These are phyloP conservation scores for Thunnus albacares DNA, from an alignment of 2,797 vertebrate species.

Conservation along the genomic window DNA sequence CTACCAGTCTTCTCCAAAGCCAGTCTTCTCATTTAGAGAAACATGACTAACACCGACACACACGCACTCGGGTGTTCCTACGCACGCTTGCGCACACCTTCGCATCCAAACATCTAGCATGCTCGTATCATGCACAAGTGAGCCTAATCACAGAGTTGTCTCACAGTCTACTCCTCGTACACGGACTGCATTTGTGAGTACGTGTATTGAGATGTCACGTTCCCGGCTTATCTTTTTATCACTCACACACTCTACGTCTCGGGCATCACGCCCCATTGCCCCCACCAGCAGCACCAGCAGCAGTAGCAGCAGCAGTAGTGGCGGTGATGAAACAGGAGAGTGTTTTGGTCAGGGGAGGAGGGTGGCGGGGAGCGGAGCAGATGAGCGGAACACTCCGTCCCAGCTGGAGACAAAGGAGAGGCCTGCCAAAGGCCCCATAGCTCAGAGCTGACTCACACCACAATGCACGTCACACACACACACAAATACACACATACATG, in stretches of 20 bases:
- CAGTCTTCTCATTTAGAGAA: conserved; percentile 23
- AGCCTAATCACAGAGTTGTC: background rate
- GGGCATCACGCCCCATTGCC: conserved; percentile 15
- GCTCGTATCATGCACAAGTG: conserved; percentile 8
- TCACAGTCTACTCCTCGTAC: conserved; percentile 12
- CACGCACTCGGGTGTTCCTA: conserved; percentile 6
- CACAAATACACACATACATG: conserved; percentile 65
- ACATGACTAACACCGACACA: conserved; percentile 44
- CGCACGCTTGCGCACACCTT: conserved; percentile 24
- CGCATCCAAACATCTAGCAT: conserved; percentile 10
- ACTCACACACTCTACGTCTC: conserved; percentile 16
- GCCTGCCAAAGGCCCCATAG: conserved; percentile 87
- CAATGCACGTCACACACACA: conserved; percentile 65
- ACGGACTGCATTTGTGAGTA: conserved; percentile 22
- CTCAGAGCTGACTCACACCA: conserved; percentile 87
- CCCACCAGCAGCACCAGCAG: background rate
- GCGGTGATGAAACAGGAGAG: conserved; percentile 79
- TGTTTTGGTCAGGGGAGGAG: conserved; percentile 65
- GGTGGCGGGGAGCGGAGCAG: conserved; percentile 64
- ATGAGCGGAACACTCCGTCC: conserved; percentile 86
- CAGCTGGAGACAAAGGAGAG: conserved; percentile 87
- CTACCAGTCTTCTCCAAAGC: no score
- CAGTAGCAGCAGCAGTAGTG: conserved; percentile 15
- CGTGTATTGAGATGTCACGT: conserved; percentile 30
- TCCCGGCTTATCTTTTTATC: conserved; percentile 18